These are phyloP conservation scores for Drosophila miranda DNA, from an alignment of 1,140 invertebrate species.

Conservation along the genomic window DNA sequence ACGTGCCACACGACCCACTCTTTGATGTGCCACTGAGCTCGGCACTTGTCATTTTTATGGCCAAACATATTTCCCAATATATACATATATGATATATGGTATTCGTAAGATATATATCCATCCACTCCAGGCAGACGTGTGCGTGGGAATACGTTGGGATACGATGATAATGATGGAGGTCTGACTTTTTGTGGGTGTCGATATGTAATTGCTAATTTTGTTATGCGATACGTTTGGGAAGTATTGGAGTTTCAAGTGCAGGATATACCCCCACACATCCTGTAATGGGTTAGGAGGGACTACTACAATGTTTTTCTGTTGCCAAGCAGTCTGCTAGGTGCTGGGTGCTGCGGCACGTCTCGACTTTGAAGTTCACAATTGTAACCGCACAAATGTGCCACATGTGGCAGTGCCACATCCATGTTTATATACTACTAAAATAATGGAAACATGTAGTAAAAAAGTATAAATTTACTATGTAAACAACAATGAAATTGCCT, in stretches of 20 bases:
- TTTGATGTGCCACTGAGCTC: conserved; percentile 67
- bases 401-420: conserved; percentile 34
- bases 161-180: conserved; percentile 33
- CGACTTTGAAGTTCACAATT: conserved; percentile 67
- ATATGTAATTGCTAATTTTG: conserved; percentile 75
- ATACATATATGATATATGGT: conserved; percentile 9
- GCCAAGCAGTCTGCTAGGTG: conserved; percentile 64
- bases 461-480: conserved; percentile 81
- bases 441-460: conserved; percentile 80
- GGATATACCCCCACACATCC: conserved; percentile 19
- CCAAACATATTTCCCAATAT: conserved; percentile 62
- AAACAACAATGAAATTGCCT: conserved; percentile 66
- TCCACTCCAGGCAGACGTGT: conserved; percentile 16
- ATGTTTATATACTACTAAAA: conserved; percentile 78
- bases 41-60: conserved; percentile 76
- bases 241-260: conserved; percentile 48
- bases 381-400: conserved; percentile 55
- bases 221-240: conserved; percentile 62
- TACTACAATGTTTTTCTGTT: conserved; percentile 53
- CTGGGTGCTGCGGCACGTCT: conserved; percentile 24
- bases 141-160: conserved; percentile 59
- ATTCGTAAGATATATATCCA: conserved; percentile 12
- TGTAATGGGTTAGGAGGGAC: conserved; percentile 28
- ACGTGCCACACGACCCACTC: conserved; percentile 62
- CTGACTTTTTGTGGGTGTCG: conserved; percentile 58